Conservation (phyloP, 2,888 invertebrate species). For the Drosophila robusta region DNA sequence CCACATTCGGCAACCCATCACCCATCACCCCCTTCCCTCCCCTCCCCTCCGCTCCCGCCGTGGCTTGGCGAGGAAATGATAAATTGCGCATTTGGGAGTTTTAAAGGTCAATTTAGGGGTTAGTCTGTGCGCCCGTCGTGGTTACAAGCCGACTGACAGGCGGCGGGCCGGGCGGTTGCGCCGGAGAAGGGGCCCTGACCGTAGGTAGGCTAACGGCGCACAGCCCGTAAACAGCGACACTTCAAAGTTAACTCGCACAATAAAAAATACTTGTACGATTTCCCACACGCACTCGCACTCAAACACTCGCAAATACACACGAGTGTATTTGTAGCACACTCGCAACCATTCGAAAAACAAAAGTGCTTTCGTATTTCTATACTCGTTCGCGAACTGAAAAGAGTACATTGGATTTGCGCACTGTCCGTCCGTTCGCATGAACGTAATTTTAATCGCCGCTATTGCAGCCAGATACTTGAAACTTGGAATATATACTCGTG, state of each 20-base stretch:
- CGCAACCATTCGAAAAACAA: constrained; percentile 23
- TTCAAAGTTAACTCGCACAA: constrained; percentile 76
- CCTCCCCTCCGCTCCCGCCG: background rate
- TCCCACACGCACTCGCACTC: constrained; percentile 9
- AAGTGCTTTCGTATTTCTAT: constrained; percentile 15
- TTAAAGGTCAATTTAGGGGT: constrained; percentile 85
- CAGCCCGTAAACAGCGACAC: constrained; percentile 69
- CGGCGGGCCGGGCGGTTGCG: constrained; percentile 2
- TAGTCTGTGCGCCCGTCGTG: constrained; percentile 59
- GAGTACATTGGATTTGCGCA: no score
- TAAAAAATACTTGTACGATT: constrained; percentile 66
- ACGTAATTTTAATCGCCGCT: no score
- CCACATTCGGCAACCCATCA: constrained; percentile 26
- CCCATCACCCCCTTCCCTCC: constrained; percentile 3
- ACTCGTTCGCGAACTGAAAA: background rate
- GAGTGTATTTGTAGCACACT: constrained; percentile 23
- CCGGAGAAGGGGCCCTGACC: background rate
- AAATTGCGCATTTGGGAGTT: constrained; percentile 84
- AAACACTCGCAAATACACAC: background rate
- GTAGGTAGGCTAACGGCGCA: constrained; percentile 1
- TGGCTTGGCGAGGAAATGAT: constrained; percentile 80
- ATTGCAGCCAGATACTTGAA: no score
- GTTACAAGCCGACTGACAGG: constrained; percentile 62
- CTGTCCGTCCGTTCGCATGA: no score
- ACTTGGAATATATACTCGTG: no score